These are phyloP conservation scores for Dusona sp. DNA, from an alignment of 2,888 invertebrate genomes.

Conservation along the genomic window DNA sequence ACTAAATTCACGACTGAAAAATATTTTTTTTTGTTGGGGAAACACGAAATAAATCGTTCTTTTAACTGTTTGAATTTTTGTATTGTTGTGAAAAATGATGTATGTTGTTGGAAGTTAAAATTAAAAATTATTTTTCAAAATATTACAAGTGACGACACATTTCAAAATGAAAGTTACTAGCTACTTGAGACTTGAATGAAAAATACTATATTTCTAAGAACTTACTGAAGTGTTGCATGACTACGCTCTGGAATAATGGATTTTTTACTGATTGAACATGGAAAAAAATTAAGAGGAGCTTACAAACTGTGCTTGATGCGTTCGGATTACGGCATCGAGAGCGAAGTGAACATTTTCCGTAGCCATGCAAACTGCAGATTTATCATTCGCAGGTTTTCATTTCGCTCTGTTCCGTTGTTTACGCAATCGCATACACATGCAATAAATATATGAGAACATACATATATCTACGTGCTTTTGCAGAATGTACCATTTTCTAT, in stretches of 20 bases:
- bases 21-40: background rate
- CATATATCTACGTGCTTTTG: background rate
- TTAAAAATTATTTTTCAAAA: background rate
- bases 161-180: background rate
- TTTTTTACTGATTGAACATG: background rate
- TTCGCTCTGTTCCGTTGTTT: background rate
- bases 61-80: background rate
- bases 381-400: conserved; percentile 4
- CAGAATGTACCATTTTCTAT: conserved; percentile 1
- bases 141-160: background rate
- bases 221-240: background rate
- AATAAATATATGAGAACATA: background rate
- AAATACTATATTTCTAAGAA: background rate
- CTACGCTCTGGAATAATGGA: background rate
- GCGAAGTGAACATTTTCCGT: background rate
- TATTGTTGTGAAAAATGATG: background rate
- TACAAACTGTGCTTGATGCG: background rate
- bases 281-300: background rate
- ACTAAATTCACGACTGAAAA: background rate
- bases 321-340: background rate
- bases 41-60: background rate
- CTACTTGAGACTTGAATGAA: background rate
- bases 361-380: conserved; percentile 2
- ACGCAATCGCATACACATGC: background rate
- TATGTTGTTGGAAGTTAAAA: background rate